Evolutionary conservation across 1,140 invertebrate genomes (phyloP), one percentile per base, ranked within the genome.

Genomic region (Microplitis demolitor): DNA sequence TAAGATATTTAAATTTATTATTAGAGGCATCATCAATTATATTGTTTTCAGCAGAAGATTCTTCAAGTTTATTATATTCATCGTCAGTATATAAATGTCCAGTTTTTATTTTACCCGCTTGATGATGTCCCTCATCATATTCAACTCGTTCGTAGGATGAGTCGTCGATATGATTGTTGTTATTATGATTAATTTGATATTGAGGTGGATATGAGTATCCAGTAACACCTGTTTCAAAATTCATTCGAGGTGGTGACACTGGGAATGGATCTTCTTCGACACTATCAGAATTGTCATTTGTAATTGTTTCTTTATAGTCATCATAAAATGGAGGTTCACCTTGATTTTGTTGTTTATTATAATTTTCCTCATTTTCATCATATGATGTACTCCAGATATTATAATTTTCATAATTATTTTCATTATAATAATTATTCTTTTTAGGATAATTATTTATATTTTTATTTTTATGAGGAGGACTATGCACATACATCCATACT

Each of bases 401-500:
- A 4, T 87, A 82, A 71, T 89, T 85, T 72, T 85, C 86, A 61
- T 90, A 87, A 4, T 87, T 82, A 71, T 89, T 85, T 72, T 85
- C 86, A 56, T 88, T 83, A 50, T 88, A 83, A 69, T 89, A 83
- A 66, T 87, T 83, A 33, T 88, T 83, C 74, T 74, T 87, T 35
- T 78, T 64, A 8, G 66, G 62, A 3, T 62, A 34, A 45, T 45
- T 45, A 45, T 45, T 45, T 8, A 66, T 16, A 16, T 77, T 78
- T 51, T 76, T 77, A 61, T 74, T 75, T 13, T 72, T 72, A 24
- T 24, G 24, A 45, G 54, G n/a, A 8, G 67, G 73, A 24, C 77
- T 74, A 69, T 89, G 86, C 51, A 89, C 84, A 66, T 89, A 88
- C 39, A 90, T 86, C 37, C 87, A 88, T 33, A 90, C 86, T 37